phyloP scores from a whole-genome alignment of 2,888 invertebrate genomes.

The Papilio gigon region DNA sequence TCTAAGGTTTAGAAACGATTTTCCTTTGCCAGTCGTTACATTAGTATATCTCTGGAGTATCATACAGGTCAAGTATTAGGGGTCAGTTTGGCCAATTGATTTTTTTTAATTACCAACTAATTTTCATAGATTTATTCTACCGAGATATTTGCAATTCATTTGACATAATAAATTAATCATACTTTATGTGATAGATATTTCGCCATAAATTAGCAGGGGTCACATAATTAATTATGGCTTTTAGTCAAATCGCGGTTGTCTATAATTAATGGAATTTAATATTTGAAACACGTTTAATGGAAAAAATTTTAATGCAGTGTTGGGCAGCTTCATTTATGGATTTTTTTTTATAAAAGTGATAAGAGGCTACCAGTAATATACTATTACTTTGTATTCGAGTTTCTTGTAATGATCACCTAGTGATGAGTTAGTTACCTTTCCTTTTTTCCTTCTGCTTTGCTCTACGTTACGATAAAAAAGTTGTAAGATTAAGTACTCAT shows the following conservation, averaged over 20 bases:
- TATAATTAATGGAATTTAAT: background rate
- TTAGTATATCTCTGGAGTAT: background rate
- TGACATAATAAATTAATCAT: background rate
- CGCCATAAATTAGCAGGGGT: background rate
- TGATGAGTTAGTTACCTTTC: too few species aligned
- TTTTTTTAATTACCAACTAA: background rate
- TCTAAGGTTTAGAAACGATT: too few species aligned
- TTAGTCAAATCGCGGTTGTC: background rate
- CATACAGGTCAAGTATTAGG: background rate
- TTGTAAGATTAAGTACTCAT: too few species aligned
- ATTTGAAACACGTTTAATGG: background rate
- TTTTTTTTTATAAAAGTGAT: too few species aligned
- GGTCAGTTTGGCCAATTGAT: background rate
- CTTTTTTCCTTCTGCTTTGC: too few species aligned
- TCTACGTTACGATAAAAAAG: too few species aligned
- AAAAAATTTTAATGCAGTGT: background rate
- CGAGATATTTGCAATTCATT: background rate
- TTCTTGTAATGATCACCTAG: too few species aligned
- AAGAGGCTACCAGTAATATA: too few species aligned
- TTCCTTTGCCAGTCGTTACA: too few species aligned
- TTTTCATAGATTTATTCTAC: background rate
- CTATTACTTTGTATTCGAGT: too few species aligned
- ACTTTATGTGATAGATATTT: background rate
- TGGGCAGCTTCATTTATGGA: background rate
- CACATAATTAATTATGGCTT: background rate